Conservation (phyloP, 2,888 invertebrate species). For the Lypha dubia region DNA sequence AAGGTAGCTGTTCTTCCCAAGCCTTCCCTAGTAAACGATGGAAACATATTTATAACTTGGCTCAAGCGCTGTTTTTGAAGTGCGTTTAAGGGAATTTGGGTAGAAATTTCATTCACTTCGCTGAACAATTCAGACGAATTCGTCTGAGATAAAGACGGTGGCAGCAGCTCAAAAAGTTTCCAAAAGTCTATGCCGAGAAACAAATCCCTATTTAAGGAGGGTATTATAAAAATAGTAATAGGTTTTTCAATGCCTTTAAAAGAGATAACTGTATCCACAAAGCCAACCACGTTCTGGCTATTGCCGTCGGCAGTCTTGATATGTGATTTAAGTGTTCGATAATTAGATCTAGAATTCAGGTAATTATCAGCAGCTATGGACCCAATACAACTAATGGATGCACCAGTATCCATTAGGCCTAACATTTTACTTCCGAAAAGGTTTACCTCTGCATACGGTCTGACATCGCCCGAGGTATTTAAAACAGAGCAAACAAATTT, state of each 20-base stretch:
- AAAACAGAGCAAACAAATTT: constrained; percentile 21
- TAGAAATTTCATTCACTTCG: too few species aligned
- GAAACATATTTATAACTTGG: neutral
- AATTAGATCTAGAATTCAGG: neutral
- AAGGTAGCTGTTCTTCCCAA: neutral
- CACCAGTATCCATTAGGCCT: constrained; percentile 29
- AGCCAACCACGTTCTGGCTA: neutral
- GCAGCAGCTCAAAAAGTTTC: too few species aligned
- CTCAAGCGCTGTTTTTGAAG: too few species aligned
- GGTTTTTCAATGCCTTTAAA: neutral
- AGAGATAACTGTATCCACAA: neutral
- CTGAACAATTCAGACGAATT: too few species aligned
- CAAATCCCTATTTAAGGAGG: too few species aligned
- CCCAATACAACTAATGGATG: constrained; percentile 18
- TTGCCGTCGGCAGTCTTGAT: neutral
- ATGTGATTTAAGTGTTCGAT: neutral
- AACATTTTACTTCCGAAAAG: constrained; percentile 15
- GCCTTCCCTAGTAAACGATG: neutral
- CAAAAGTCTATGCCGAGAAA: too few species aligned
- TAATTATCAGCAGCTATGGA: neutral
- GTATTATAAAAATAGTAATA: neutral
- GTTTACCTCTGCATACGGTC: neutral
- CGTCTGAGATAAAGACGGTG: too few species aligned
- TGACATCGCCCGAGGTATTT: neutral
- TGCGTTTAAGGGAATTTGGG: too few species aligned